Evolutionary conservation across 2,888 invertebrate genomes (phyloP).

Genomic region (Polymixis flavicincta): DNA sequence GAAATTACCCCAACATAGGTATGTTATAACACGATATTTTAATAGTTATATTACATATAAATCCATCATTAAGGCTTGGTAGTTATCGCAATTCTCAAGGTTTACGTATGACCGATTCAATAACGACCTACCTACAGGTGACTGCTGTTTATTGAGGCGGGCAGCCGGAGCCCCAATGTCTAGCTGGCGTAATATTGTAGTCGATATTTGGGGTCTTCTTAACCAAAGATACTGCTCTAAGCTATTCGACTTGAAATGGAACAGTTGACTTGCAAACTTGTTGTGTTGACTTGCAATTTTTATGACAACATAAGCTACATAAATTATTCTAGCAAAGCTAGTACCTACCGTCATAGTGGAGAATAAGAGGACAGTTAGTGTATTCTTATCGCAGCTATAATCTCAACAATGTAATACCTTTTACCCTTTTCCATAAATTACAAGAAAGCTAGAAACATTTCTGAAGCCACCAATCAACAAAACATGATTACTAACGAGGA

Average conservation of each 20-base stretch:
- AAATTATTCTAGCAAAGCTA: background rate
- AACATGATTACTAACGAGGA: constrained; percentile 54
- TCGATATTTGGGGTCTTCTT: background rate
- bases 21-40: background rate
- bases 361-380: background rate
- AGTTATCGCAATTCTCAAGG: background rate
- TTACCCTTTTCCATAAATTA: background rate
- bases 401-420: background rate
- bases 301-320: background rate
- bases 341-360: background rate
- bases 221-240: background rate
- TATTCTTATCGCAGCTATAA: no score
- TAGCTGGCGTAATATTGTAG: background rate
- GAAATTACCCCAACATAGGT: background rate
- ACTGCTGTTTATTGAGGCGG: background rate
- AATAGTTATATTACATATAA: background rate
- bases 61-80: background rate
- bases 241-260: background rate
- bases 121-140: background rate
- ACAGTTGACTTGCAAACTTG: background rate
- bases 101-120: background rate
- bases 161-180: background rate
- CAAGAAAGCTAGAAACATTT: constrained; percentile 25
- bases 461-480: constrained; percentile 34
- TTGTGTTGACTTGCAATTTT: background rate